These are phyloP conservation scores for Lethenteron camtschaticum DNA, from an alignment of 2,113 vertebrate species.

Conservation along the genomic window DNA sequence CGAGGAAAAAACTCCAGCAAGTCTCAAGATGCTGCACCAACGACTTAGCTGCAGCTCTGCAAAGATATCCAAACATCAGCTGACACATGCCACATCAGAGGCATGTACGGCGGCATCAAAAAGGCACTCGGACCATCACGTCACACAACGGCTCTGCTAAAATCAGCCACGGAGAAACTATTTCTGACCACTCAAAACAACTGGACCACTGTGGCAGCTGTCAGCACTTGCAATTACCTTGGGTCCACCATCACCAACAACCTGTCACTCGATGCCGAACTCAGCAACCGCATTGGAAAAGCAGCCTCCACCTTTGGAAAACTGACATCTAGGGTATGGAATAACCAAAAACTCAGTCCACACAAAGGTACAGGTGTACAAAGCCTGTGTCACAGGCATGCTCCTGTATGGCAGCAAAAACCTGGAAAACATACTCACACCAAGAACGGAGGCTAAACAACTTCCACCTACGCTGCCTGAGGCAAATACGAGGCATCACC, in stretches of 20 bases:
- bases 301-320: background rate
- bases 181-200: background rate
- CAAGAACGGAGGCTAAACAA: background rate
- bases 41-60: background rate
- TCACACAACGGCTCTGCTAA: background rate
- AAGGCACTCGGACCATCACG: conserved; percentile 1
- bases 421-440: background rate
- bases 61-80: background rate
- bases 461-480: background rate
- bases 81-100: background rate
- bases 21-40: background rate
- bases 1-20: background rate
- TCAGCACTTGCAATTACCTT: background rate
- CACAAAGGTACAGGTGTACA: background rate
- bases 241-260: background rate
- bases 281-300: background rate
- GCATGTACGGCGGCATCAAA: background rate
- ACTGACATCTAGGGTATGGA: background rate
- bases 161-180: background rate
- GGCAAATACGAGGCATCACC: background rate
- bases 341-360: background rate
- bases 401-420: background rate
- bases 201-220: background rate
- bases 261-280: background rate
- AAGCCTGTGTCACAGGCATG: background rate